phyloP scores from a whole-genome alignment of 2,113 vertebrate species.

The Marcusenius ussheri region DNA sequence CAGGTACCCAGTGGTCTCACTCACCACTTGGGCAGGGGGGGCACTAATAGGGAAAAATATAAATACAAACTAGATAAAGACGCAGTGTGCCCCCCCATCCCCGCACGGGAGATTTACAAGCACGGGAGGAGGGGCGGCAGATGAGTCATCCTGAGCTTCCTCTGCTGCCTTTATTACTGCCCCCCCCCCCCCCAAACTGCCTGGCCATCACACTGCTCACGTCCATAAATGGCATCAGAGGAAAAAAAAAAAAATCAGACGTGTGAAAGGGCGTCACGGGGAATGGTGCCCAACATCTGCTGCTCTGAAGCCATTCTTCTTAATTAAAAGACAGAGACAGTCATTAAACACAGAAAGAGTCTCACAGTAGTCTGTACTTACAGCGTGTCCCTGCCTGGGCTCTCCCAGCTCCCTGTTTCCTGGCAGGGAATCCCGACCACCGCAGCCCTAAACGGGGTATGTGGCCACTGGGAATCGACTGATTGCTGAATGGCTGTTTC shows the following conservation, averaged over 20 bases:
- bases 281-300: not conserved
- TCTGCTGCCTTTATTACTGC: not conserved
- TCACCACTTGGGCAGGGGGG: not conserved
- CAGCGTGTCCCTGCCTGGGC: not conserved
- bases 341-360: not conserved
- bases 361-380: not conserved
- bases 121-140: not conserved
- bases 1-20: not conserved
- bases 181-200: not conserved
- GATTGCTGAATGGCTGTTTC: not conserved
- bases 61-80: not conserved
- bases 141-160: not conserved
- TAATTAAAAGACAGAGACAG: not conserved
- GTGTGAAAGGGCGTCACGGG: not conserved
- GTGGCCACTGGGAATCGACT: not conserved
- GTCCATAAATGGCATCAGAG: not conserved
- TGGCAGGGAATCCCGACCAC: not conserved
- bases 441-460: not conserved
- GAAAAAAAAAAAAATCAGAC: not conserved
- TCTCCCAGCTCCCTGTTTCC: not conserved
- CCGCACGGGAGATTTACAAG: not conserved
- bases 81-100: not conserved
- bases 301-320: not conserved
- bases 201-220: not conserved
- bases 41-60: not conserved